Evolutionary conservation across 2,113 vertebrate species (phyloP).

Genomic region (Periophthalmus modestus): DNA sequence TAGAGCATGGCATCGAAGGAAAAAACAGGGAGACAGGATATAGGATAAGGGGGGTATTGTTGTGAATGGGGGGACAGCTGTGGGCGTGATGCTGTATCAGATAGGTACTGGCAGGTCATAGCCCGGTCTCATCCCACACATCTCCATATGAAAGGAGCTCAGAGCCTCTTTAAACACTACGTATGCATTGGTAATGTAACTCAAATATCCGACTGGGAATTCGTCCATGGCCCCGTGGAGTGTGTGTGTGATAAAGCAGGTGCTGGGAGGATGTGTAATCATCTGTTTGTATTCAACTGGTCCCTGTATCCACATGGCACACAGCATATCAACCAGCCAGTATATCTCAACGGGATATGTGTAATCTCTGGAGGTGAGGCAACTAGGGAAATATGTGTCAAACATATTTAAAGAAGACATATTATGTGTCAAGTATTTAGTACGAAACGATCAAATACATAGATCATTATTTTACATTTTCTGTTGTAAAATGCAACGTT

Average conservation of each 20-base stretch:
- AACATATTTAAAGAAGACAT: slow-evolving; percentile 1
- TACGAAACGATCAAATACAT: too few relatives aligned
- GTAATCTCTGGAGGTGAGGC: slow-evolving; percentile 18
- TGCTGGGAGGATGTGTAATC: slow-evolving; percentile 63
- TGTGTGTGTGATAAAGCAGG: slow-evolving; percentile 60
- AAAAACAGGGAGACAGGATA: slow-evolving; percentile 15
- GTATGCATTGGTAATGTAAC: slow-evolving; percentile 69
- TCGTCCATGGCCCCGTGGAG: slow-evolving; percentile 31
- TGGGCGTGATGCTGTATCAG: slow-evolving; percentile 48
- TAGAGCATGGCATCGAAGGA: slow-evolving; percentile 23
- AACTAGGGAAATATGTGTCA: slow-evolving; percentile 32
- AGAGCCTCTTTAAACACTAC: slow-evolving; percentile 60
- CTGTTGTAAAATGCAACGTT: too few relatives aligned
- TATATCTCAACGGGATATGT: slow-evolving; percentile 15
- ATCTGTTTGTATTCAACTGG: slow-evolving; percentile 63
- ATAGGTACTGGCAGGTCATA: slow-evolving; percentile 56
- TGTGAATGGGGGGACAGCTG: slow-evolving; percentile 50
- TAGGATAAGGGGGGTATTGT: slow-evolving; percentile 30
- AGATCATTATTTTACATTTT: too few relatives aligned
- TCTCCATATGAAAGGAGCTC: slow-evolving; percentile 75
- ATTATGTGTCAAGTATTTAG: too few relatives aligned
- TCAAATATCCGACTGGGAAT: slow-evolving; percentile 64
- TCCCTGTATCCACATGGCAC: slow-evolving; percentile 61
- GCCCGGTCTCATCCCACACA: slow-evolving; percentile 40
- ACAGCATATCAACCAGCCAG: slow-evolving; percentile 16